phyloP scores from a whole-genome alignment of 2,888 invertebrate genomes.

The Alloscopus bannaensis region DNA sequence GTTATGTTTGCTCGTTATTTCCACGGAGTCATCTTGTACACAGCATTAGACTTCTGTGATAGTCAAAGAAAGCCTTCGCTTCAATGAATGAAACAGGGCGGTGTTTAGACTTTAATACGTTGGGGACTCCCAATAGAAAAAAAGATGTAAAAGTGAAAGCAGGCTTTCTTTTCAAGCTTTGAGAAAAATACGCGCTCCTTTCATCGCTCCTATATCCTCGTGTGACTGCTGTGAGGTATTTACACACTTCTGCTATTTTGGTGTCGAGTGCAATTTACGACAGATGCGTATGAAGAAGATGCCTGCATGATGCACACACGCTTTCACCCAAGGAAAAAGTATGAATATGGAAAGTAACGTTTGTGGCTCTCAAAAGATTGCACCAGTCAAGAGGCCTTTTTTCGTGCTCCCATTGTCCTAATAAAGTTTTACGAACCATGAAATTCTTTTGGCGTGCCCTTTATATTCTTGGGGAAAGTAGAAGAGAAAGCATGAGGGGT shows the following conservation, averaged over 20 bases:
- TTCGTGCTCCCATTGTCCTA: conserved; percentile 61
- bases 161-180: not conserved
- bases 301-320: too few species aligned
- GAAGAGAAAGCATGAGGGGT: conserved; percentile 26
- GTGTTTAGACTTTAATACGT: conserved; percentile 16
- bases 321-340: conserved; percentile 34
- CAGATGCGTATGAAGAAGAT: too few species aligned
- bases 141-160: conserved; percentile 18
- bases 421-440: conserved; percentile 70
- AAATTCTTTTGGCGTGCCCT: conserved; percentile 66
- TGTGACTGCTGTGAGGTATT: not conserved
- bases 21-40: too few species aligned
- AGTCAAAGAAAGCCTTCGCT: too few species aligned
- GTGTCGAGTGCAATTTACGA: conserved; percentile 16
- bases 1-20: too few species aligned
- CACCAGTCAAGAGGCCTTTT: not conserved
- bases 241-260: not conserved
- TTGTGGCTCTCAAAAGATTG: conserved; percentile 38
- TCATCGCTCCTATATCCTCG: not conserved
- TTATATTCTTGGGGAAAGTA: conserved; percentile 54
- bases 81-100: not conserved
- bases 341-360: conserved; percentile 44
- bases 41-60: too few species aligned
- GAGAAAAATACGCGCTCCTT: not conserved
- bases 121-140: conserved; percentile 19